Conservation (phyloP, 2,113 vertebrate species). For the Pomatorhinus ruficollis region DNA sequence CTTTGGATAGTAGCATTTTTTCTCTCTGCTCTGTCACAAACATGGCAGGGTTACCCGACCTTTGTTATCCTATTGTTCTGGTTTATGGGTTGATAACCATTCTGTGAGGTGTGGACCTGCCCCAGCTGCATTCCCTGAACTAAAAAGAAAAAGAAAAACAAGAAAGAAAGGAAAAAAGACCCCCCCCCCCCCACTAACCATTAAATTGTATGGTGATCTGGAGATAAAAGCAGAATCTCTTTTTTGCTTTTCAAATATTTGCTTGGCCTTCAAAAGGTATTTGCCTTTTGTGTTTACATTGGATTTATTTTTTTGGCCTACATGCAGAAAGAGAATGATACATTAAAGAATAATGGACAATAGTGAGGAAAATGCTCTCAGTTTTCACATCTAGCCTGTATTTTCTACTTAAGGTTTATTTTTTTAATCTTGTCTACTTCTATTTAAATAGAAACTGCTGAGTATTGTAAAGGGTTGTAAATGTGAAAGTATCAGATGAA, state of each 20-base stretch:
- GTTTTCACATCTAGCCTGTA: constrained; percentile 27
- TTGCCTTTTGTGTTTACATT: constrained; percentile 85
- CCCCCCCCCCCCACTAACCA: constrained; percentile 8
- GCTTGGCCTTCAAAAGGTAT: constrained; percentile 84
- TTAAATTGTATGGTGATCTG: constrained; percentile 55
- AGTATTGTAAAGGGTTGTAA: constrained; percentile 12
- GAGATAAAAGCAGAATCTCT: constrained; percentile 69
- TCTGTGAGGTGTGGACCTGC: constrained; percentile 80
- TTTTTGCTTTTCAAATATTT: constrained; percentile 87
- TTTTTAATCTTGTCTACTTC: constrained; percentile 7
- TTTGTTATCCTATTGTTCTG: constrained; percentile 78
- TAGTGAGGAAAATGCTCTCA: constrained; percentile 46
- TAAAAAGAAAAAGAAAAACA: constrained; percentile 25
- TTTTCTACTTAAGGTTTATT: constrained; percentile 24
- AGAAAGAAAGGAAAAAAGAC: constrained; percentile 11
- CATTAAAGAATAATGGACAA: constrained; percentile 71
- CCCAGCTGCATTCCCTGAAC: constrained; percentile 51
- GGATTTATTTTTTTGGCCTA: constrained; percentile 76
- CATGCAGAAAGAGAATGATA: constrained; percentile 61
- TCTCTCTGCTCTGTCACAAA: constrained; percentile 28
- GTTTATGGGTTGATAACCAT: constrained; percentile 79
- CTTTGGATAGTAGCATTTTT: neutral
- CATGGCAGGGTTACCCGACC: constrained; percentile 56
- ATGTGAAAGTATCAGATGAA: constrained; percentile 48
- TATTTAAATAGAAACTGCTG: constrained; percentile 54